Conservation (phyloP, 2,888 invertebrate species). For the Julus scandinavius region DNA sequence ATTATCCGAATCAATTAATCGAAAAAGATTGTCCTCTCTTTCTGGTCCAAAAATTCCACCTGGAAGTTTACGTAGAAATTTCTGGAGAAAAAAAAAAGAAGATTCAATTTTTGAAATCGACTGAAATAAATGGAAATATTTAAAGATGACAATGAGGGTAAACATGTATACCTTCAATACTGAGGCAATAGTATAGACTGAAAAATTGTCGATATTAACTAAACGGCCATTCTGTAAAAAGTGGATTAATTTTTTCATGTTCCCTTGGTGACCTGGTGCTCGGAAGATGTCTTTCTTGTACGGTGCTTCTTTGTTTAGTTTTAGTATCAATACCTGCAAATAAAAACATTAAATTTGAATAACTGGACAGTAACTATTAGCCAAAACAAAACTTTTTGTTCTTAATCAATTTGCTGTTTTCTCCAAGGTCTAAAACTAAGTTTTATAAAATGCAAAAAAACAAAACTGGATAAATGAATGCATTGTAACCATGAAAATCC, state of each 20-base stretch:
- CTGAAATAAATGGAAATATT: neutral
- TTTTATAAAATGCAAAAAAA: neutral
- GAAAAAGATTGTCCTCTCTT: constrained; percentile 89
- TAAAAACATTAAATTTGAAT: too few relatives aligned
- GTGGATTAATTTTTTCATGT: constrained; percentile 92
- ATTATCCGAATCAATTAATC: constrained; percentile 84
- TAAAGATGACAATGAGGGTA: neutral
- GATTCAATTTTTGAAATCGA: constrained; percentile 28
- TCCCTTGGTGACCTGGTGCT: constrained; percentile 93
- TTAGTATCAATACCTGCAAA: constrained; percentile 83
- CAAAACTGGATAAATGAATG: too few relatives aligned
- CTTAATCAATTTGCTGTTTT: too few relatives aligned
- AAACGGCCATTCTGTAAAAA: constrained; percentile 89
- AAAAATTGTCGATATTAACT: constrained; percentile 93
- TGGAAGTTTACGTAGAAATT: constrained; percentile 95
- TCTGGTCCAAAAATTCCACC: constrained; percentile 95
- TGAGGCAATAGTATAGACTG: constrained; percentile 97
- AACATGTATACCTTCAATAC: constrained; percentile 78
- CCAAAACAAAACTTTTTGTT: too few relatives aligned
- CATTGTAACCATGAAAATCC: too few relatives aligned
- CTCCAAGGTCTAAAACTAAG: too few relatives aligned
- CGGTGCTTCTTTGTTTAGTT: constrained; percentile 94
- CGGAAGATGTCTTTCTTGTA: constrained; percentile 92
- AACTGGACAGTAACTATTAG: too few relatives aligned
- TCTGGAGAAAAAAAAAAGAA: constrained; percentile 67